phyloP scores from a whole-genome alignment of 2,888 invertebrate species.

The Xiphydria camelus region DNA sequence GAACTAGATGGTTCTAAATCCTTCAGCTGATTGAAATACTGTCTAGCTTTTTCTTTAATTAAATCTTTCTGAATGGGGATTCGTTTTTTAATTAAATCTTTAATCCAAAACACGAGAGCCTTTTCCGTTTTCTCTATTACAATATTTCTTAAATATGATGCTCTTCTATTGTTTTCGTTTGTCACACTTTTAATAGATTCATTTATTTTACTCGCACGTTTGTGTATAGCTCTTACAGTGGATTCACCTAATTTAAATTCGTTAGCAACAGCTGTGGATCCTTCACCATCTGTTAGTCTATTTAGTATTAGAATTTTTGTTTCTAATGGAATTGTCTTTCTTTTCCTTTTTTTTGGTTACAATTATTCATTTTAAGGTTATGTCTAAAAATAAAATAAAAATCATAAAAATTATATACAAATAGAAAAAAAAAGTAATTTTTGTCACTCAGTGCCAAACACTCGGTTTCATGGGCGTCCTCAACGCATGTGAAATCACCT shows the following conservation, averaged over 20 bases:
- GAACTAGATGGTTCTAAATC: constrained; percentile 16
- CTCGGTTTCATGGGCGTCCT: too few relatives aligned
- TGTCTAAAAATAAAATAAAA: constrained; percentile 17
- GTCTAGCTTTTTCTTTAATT: constrained; percentile 23
- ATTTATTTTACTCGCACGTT: constrained; percentile 21
- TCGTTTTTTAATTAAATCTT: constrained; percentile 27
- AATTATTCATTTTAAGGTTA: constrained; percentile 7
- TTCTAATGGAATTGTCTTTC: constrained; percentile 16
- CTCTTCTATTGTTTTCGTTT: constrained; percentile 16
- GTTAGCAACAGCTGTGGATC: constrained; percentile 20
- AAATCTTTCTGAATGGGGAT: constrained; percentile 23
- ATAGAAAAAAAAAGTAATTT: constrained; percentile 13
- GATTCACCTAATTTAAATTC: constrained; percentile 21
- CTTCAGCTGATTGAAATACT: constrained; percentile 19
- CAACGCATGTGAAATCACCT: too few relatives aligned
- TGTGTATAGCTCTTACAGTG: constrained; percentile 20
- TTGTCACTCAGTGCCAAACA: too few relatives aligned
- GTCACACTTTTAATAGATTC: constrained; percentile 14
- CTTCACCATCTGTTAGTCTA: constrained; percentile 18
- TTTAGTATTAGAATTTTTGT: constrained; percentile 21
- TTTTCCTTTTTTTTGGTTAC: constrained; percentile 12
- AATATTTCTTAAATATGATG: constrained; percentile 20
- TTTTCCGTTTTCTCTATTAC: constrained; percentile 23
- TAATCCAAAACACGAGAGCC: constrained; percentile 21
- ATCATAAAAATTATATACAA: constrained; percentile 13